Evolutionary conservation across 2,113 vertebrate genomes (phyloP).

Genomic region (Elanus axillaris): DNA sequence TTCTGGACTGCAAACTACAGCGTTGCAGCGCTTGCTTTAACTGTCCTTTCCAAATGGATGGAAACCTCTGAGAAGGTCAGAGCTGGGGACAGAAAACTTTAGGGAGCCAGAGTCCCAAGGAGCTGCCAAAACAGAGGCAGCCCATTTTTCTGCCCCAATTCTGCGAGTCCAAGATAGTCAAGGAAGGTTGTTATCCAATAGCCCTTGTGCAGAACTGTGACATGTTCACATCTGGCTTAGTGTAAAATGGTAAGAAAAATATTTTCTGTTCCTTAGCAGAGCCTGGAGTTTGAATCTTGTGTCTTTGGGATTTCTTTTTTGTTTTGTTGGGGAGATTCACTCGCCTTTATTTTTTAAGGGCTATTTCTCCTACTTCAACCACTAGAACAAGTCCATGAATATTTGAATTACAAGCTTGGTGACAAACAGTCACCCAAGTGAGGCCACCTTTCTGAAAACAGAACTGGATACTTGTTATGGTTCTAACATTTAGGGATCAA

Average conservation of each 20-base stretch:
- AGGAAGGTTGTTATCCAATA: neutral
- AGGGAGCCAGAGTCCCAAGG: neutral
- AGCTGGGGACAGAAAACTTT: neutral
- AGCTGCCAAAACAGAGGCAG: neutral
- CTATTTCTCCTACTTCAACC: neutral
- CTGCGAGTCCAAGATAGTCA: neutral
- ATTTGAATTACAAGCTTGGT: neutral
- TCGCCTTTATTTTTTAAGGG: neutral
- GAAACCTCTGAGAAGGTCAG: neutral
- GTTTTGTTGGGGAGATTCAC: neutral
- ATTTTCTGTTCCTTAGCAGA: neutral
- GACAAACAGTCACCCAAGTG: accelerated
- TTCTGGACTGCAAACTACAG: neutral
- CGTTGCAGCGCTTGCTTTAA: neutral
- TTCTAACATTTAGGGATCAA: neutral
- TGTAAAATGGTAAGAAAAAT: neutral
- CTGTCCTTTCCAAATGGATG: neutral
- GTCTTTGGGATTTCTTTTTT: neutral
- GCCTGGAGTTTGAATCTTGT: neutral
- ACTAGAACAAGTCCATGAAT: neutral
- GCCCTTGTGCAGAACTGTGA: neutral
- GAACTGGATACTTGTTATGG: neutral
- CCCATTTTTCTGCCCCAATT: neutral
- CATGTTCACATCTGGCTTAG: neutral
- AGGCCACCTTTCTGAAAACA: neutral